phyloP scores from a whole-genome alignment of 1,140 invertebrate genomes.

The Drosophila saltans region DNA sequence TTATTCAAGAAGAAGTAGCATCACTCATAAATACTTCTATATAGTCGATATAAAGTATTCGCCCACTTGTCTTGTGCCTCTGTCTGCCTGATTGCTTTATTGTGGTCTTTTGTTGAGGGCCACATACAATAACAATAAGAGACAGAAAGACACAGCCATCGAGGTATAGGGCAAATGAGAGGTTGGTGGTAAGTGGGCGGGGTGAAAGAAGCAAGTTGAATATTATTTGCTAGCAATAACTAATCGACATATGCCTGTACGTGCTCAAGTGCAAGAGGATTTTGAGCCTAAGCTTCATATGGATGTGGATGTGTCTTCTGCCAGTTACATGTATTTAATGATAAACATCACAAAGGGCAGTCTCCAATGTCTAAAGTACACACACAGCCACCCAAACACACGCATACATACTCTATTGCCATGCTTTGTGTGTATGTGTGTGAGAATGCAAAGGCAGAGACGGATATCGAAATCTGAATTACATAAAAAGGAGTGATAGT shows the following conservation, averaged over 20 bases:
- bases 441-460: too few species aligned
- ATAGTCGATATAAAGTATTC: constrained; percentile 41
- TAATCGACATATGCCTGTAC: constrained; percentile 37
- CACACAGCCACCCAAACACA: neutral
- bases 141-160: constrained; percentile 29
- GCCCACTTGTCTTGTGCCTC: constrained; percentile 64
- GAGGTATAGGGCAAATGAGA: neutral
- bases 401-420: neutral
- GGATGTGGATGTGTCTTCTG: constrained; percentile 4
- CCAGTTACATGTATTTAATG: constrained; percentile 63
- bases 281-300: constrained; percentile 18
- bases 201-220: constrained; percentile 18
- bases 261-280: constrained; percentile 20
- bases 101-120: constrained; percentile 49
- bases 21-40: constrained; percentile 63
- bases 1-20: constrained; percentile 13
- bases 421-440: too few species aligned
- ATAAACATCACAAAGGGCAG: constrained; percentile 64
- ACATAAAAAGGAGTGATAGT: too few species aligned
- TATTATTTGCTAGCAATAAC: constrained; percentile 69
- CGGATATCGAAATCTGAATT: too few species aligned
- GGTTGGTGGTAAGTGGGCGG: constrained; percentile 3
- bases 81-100: constrained; percentile 67
- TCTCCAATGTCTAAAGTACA: constrained; percentile 2
- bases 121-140: constrained; percentile 57